Base-by-base conservation (phyloP, 2,113 vertebrate genomes). In the Sinocyclocheilus rhinocerous region DNA sequence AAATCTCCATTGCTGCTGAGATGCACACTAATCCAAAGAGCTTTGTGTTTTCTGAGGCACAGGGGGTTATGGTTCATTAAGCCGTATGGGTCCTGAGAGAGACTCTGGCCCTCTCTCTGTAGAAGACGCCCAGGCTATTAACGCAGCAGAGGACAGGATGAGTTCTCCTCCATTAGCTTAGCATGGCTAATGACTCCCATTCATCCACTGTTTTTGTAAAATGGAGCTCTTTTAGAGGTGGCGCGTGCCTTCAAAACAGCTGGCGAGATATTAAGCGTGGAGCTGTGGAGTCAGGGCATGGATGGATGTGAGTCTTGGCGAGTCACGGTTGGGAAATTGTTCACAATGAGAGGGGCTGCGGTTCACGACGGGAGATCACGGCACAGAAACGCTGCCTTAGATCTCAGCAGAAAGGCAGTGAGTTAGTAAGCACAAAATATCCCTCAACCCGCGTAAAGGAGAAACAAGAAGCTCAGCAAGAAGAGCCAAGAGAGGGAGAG, bases 171-270 rank as follows among this genome's bases (percentile, higher is more conserved):
- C 86, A 85, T 89, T 89, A 89, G 88, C 86, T 87, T 87, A 87
- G 88, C 84, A 89, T 69, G 75, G 88, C 88, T 89, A 87, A 89
- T 87, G 88, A 87, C 87, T 84, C 86, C 80, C 70, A 86, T 80
- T 84, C 76, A 81, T 87, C 85, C 83, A 86, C 84, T 90, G 87
- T 87, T 89, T 90, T 85, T 88, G 88, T 88, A 86, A 87, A 89
- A 89, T 84, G 61, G 81, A 83, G 72, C 78, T 39, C 75, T 87
- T 78, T 89, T 84, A n/a, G 80, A 85, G 84, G 73, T 85, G 69
- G 83, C 24, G 13, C 42, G 29, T 22, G 55, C 63, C 70, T 84
- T 76, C 84, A 87, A 89, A 88, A 90, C 63, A 76, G 69, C 67
- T 76, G 59, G 52, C 75, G 76, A 69, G 84, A 88, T 88, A 88